Evolutionary conservation across 1,140 invertebrate species (phyloP), one percentile per base, ranked within the genome.

Genomic region (Trinorchestia longiramus): DNA sequence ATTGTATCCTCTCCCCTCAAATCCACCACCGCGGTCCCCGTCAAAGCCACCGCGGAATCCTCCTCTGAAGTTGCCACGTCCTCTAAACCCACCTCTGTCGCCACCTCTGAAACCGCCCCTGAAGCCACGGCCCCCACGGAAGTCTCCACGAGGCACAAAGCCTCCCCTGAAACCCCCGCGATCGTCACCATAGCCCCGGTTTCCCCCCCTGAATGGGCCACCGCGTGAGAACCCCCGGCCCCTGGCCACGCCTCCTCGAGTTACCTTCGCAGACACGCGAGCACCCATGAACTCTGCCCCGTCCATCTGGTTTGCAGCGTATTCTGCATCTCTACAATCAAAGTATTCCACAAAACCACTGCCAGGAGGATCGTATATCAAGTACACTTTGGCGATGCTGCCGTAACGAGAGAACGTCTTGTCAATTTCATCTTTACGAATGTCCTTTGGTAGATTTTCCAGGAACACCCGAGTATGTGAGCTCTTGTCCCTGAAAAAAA

Each of bases 301-400:
- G 77, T 97, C 96, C 96, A 97, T 97, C 47, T 96, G 96, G 95
- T 96, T 96, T n/a, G 96, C 96, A 53, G 96, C 96, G 96, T 96
- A 97, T 95, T 97, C 96, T 57, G 96, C 96, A 96, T 97, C 96
- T 42, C 96, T 95, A 94, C 96, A 95, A 95, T 97, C 96, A 95
- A 97, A 96, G 57, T 97, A 97, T 94, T 97, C 96, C 47, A 97
- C 96, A 96, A 97, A 97, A 87, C 96, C 96, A 95, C 96, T 96
- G 57, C 96, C 96, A 41, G 96, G 96, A 95, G 96, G 96, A 62
- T 97, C 96, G 95, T 97, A 97, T 96, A 97, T 97, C 42, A 97
- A 96, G 57, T 97, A 97, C 88, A 97, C 96, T 95, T 97, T 97
- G 44, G 96, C 96, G 57, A 97, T 97, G 77, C 96, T 96, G 95